These are phyloP conservation scores for Hippocampus zosterae DNA, from an alignment of 2,113 vertebrate species.

Conservation along the genomic window DNA sequence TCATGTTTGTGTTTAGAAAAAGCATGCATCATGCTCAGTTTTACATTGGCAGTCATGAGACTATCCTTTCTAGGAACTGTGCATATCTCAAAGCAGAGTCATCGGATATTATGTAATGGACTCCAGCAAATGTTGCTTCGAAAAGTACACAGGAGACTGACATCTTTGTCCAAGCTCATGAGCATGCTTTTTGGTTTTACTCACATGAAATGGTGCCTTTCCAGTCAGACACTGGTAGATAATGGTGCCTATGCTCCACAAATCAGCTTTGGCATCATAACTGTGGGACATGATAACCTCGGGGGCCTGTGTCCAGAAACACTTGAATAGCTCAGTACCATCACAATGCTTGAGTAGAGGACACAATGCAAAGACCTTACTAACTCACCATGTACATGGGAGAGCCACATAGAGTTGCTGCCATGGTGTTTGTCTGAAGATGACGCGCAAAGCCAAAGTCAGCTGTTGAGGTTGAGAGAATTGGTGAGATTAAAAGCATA, in stretches of 20 bases:
- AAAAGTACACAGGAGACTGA: background rate
- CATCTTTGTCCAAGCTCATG: background rate
- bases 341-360: background rate
- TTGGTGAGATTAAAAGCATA: background rate
- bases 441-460: slow-evolving; percentile 96
- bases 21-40: slow-evolving; percentile 12
- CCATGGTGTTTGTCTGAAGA: slow-evolving; percentile 93
- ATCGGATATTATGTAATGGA: slow-evolving; percentile 1
- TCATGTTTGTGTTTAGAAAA: slow-evolving; percentile 21
- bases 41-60: slow-evolving; percentile 9
- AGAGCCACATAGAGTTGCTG: slow-evolving; percentile 91
- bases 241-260: slow-evolving; percentile 97
- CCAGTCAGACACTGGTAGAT: slow-evolving; percentile 95
- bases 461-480: slow-evolving; percentile 65
- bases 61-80: slow-evolving; percentile 11
- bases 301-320: slow-evolving; percentile 78
- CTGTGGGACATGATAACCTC: slow-evolving; percentile 98
- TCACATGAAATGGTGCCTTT: slow-evolving; percentile 92
- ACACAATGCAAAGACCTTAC: slow-evolving; percentile 4
- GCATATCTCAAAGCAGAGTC: slow-evolving; percentile 18
- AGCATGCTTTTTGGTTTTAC: slow-evolving; percentile 17
- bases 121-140: background rate
- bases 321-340: slow-evolving; percentile 20
- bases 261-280: slow-evolving; percentile 94
- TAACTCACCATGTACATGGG: slow-evolving; percentile 97